Base-by-base conservation (phyloP, 1,140 invertebrate species). In the Mizuhopecten yessoensis region DNA sequence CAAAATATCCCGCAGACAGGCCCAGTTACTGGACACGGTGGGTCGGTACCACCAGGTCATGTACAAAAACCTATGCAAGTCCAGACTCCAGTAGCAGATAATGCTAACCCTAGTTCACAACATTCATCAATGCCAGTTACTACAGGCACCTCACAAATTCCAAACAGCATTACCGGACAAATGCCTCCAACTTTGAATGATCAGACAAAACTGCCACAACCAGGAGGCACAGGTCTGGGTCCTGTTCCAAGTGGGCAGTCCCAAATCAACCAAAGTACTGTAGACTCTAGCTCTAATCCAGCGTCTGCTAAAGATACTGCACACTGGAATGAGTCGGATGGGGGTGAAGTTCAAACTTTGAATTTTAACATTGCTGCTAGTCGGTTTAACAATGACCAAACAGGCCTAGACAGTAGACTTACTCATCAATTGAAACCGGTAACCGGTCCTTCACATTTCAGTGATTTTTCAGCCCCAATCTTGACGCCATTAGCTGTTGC, bases 401-500 rank as follows among this genome's bases (percentile, higher is more conserved):
- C 57, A 75, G 57, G 57, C 23, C 57, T 75, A 75, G 57, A 75
- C n/a, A 75, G 57, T 75, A 75, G 57, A 75, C 57, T 75, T 75
- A 75, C 57, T 75, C 57, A 75, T 29, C 57, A 75, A 75, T 75
- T 75, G 57, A 75, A 75, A 75, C 57, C 57, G 57, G 57, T 75
- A 17, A 75, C 57, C 23, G 57, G n/a, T 75, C 57, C 89, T 34
- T 9, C 29, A 11, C 86, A 49, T 49, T 34, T 49, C 20, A 87
- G 87, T 29, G 34, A 87, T 39, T 87, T 45, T 33, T 34, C 39
- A 29, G 34, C 34, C 15, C 88, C 92, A 13, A 91, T 91, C 9
- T 57, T 93, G 42, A 92, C 92, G 10, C 91, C 90, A 34, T 88
- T 86, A 29, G 88, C 92, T 92, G 92, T 93, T 9, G 93, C 93